Conservation (phyloP, 1,140 invertebrate species). For the Xylocopa sonorina region DNA sequence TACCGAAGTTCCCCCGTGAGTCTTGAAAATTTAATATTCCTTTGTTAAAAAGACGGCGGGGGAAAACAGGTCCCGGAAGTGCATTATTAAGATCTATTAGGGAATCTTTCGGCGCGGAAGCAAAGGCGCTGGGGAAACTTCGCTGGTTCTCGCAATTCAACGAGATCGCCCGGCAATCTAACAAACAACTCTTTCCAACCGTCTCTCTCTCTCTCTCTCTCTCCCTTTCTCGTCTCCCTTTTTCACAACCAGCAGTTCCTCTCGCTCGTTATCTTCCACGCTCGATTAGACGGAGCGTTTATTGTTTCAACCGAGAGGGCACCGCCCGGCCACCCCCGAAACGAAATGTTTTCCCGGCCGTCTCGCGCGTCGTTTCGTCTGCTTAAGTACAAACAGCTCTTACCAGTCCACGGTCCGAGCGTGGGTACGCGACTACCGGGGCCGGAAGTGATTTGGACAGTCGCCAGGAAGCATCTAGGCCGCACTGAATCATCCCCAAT, state of each 20-base stretch:
- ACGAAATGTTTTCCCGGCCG: slow-evolving; percentile 68
- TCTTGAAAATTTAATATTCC: slow-evolving; percentile 40
- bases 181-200: slow-evolving; percentile 68
- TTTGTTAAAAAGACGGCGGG: slow-evolving; percentile 19
- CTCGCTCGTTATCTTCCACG: slow-evolving; percentile 70
- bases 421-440: slow-evolving; percentile 57
- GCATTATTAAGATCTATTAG: slow-evolving; percentile 68
- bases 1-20: slow-evolving; percentile 19
- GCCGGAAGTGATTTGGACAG: slow-evolving; percentile 76
- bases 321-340: neutral
- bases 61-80: slow-evolving; percentile 47
- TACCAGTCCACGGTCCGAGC: slow-evolving; percentile 48
- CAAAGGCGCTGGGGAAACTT: slow-evolving; percentile 61
- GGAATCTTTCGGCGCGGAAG: slow-evolving; percentile 57
- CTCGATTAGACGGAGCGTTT: slow-evolving; percentile 72
- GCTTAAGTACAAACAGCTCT: slow-evolving; percentile 71
- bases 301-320: slow-evolving; percentile 72
- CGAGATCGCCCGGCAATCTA: slow-evolving; percentile 62
- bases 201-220: slow-evolving; percentile 30
- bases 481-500: slow-evolving; percentile 72
- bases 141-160: slow-evolving; percentile 63
- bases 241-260: slow-evolving; percentile 48
- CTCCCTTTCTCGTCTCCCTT: too few species aligned
- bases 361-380: slow-evolving; percentile 62
- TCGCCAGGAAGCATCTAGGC: slow-evolving; percentile 75